Conservation (phyloP, 2,797 vertebrate genomes). For the Falco biarmicus region DNA sequence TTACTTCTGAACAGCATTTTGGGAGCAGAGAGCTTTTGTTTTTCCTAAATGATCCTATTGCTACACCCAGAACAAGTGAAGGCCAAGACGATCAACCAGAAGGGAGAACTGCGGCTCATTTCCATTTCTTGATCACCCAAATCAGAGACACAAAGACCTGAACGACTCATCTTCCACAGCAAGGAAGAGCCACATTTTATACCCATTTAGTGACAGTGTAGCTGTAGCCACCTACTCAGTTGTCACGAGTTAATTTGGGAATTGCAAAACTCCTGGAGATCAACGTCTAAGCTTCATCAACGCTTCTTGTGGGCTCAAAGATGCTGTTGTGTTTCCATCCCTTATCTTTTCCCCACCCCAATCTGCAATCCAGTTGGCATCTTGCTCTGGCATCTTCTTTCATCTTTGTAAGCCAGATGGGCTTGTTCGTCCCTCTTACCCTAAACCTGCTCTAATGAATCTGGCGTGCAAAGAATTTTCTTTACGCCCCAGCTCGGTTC, state of each 20-base stretch:
- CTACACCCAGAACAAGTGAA: not conserved
- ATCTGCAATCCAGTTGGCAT: not conserved
- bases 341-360: fast-evolving
- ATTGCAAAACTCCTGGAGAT: not conserved
- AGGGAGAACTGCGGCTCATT: not conserved
- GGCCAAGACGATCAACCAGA: not conserved
- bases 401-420: fast-evolving
- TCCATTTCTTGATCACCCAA: not conserved
- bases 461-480: fast-evolving
- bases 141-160: not conserved
- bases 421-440: not conserved
- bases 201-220: not conserved
- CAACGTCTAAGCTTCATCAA: not conserved
- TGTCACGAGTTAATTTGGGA: not conserved
- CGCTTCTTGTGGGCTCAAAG: not conserved
- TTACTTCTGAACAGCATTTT: not conserved
- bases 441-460: not conserved
- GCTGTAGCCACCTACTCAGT: not conserved
- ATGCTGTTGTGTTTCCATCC: not conserved
- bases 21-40: not conserved
- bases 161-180: fast-evolving
- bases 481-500: not conserved
- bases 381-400: not conserved
- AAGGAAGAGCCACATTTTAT: not conserved
- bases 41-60: not conserved